A percentile compares a stretch with the other conserved stretches of the same genome.
Conservation (phyloP, 2,113 vertebrate genomes). For the Lepidothrix coronata region DNA sequence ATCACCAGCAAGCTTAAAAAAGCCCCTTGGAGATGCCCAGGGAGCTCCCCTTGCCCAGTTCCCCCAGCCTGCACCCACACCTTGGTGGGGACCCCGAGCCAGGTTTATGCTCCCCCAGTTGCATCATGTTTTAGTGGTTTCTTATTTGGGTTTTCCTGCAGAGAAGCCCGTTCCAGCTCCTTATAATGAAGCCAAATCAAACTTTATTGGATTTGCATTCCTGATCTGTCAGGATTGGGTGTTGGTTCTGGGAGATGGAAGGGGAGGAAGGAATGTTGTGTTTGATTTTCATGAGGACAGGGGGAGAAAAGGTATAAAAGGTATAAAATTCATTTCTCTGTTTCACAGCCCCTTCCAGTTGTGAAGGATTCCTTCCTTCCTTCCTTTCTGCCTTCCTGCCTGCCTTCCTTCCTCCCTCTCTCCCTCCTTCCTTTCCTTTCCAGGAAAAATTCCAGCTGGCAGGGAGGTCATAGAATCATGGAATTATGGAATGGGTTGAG, state of each 20-base stretch:
- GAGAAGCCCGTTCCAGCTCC: constrained; percentile 43
- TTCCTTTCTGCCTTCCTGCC: neutral
- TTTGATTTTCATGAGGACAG: constrained; percentile 35
- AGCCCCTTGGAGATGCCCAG: neutral
- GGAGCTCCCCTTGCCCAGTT: neutral
- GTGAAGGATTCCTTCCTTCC: neutral
- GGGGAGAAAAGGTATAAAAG: neutral
- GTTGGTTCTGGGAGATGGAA: constrained; percentile 43
- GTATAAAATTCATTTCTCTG: neutral
- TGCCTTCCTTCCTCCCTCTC: neutral
- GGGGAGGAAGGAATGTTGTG: neutral
- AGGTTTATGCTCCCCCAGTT: neutral
- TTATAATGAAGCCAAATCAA: constrained; percentile 57
- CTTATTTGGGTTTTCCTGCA: constrained; percentile 45
- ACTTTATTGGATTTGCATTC: constrained; percentile 67
- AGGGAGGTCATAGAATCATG: neutral
- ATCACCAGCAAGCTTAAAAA: neutral
- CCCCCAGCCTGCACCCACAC: neutral
- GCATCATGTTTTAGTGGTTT: constrained; percentile 5
- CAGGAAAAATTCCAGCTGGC: neutral
- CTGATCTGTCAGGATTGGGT: constrained; percentile 60
- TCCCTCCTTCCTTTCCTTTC: neutral
- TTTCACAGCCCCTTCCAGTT: neutral
- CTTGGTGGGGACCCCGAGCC: neutral
- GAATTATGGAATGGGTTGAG: neutral